Percentiles rank a stretch among this genome's conserved stretches.
Evolutionary conservation across 2,888 invertebrate species (phyloP).

Genomic region (Branchinecta sandiegonensis): DNA sequence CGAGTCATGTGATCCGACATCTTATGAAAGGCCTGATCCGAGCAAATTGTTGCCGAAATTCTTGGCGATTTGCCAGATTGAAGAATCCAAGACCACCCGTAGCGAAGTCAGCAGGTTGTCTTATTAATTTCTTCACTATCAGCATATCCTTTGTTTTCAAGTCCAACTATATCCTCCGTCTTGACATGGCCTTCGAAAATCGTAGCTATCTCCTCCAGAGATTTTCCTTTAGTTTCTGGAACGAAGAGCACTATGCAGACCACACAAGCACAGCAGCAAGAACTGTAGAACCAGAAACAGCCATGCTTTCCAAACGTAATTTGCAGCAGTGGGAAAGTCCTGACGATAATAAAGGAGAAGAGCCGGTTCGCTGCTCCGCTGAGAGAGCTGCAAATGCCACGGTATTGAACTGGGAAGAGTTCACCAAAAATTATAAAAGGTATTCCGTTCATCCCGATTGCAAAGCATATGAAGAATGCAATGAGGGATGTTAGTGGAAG

Average conservation of each 20-base stretch:
- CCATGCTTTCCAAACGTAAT: background rate
- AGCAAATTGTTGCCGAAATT: too few species aligned
- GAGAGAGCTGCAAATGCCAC: constrained; percentile 6
- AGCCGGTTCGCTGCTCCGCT: constrained; percentile 7
- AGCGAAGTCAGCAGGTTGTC: too few species aligned
- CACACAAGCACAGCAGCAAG: background rate
- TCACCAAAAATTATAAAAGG: constrained; percentile 12
- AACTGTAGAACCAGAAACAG: constrained; percentile 7
- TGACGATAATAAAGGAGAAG: background rate
- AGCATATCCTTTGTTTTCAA: background rate
- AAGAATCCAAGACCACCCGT: too few species aligned
- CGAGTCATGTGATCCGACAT: too few species aligned
- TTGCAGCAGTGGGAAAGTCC: background rate
- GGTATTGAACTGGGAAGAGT: constrained; percentile 8
- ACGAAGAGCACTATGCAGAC: background rate
- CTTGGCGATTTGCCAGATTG: too few species aligned
- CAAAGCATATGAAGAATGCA: background rate
- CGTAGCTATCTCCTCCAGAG: constrained; percentile 1
- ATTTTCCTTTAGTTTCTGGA: constrained; percentile 14
- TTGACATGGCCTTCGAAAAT: background rate
- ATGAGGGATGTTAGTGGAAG: background rate
- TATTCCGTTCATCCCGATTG: background rate
- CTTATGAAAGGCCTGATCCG: too few species aligned
- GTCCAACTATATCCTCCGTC: background rate
- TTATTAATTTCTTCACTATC: background rate